Conservation (phyloP, 1,140 invertebrate species). For the Leucophenga varia region DNA sequence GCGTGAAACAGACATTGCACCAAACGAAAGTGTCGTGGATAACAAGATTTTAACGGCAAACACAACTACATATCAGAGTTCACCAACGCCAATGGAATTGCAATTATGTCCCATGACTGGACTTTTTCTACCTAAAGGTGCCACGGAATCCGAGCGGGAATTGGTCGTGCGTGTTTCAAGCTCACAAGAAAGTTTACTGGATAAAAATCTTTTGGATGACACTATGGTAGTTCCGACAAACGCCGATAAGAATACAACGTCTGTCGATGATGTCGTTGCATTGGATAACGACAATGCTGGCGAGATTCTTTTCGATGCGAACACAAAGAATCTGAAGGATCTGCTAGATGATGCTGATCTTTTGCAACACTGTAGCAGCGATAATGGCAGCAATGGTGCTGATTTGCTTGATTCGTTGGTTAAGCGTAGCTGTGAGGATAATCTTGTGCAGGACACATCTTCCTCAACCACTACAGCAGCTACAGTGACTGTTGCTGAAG, state of each 20-base stretch:
- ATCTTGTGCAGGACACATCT: slow-evolving; percentile 43
- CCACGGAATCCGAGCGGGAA: too few species aligned
- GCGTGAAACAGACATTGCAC: slow-evolving; percentile 3
- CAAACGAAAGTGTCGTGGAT: too few species aligned
- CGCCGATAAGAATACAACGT: too few species aligned
- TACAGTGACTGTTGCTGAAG: slow-evolving; percentile 1
- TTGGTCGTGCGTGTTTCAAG: too few species aligned
- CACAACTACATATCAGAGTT: slow-evolving; percentile 45
- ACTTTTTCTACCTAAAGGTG: slow-evolving; percentile 37
- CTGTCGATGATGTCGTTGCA: too few species aligned
- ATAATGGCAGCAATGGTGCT: slow-evolving; percentile 56
- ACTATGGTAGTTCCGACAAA: too few species aligned
- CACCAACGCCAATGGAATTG: slow-evolving; percentile 31
- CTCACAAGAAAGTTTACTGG: too few species aligned
- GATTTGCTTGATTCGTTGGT: slow-evolving; percentile 62
- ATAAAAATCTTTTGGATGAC: too few species aligned
- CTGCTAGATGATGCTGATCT: slow-evolving; percentile 53
- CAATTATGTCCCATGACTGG: slow-evolving; percentile 50
- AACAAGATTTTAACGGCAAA: too few species aligned
- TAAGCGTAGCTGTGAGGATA: slow-evolving; percentile 63
- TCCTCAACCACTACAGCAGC: slow-evolving; percentile 1
- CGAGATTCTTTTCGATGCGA: slow-evolving; percentile 30
- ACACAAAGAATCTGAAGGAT: slow-evolving; percentile 52
- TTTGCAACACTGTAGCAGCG: slow-evolving; percentile 60
- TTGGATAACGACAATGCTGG: slow-evolving; percentile 6